Base-by-base conservation (phyloP, 2,113 vertebrate genomes). In the Polypterus senegalus region DNA sequence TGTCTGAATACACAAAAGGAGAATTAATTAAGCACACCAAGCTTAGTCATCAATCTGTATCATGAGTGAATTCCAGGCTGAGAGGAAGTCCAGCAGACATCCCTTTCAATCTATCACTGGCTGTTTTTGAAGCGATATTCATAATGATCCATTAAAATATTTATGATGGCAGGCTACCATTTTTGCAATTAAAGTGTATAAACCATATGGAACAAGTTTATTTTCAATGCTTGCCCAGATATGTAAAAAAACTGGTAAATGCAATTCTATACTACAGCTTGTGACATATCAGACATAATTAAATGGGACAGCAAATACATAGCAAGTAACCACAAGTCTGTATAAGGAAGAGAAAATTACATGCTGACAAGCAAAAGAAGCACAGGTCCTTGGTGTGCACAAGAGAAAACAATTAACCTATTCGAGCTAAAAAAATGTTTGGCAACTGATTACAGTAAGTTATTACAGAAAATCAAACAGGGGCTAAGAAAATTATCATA, bases 91-190 rank as follows among this genome's bases (percentile, higher is more conserved):
- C 48, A 7, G 4, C 8, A 9, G 43, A 46, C 47, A 51, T 9
- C 5, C 46, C 57, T 11, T 48, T 57, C 47, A 46, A 48, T 48
- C 60, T 57, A 47, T 27, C 54, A 49, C 11, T 9, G n/a, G 47
- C 47, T 47, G 43, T 11, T 55, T 59, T 67, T 60, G 53, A 51
- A 48, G 48, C n/a, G 46, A n/a, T 10, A 43, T 2, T 47, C 49
- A 65, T 53, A 60, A 61, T 61, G 57, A 55, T 47, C 65, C 59
- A 44, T 46, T 43, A 54, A 72, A 72, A 69, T 67, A 58, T 67
- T 67, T 66, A 67, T 66, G 48, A 64, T 60, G 63, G 61, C 56
- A 66, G 46, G 57, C 43, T 27, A 27, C 27, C 27, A 27, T 27
- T 27, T 27, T 27, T 27, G 27, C 27, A 27, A 27, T 27, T 27